Conservation (phyloP, 2,888 invertebrate species). For the Agrotis clavis region DNA sequence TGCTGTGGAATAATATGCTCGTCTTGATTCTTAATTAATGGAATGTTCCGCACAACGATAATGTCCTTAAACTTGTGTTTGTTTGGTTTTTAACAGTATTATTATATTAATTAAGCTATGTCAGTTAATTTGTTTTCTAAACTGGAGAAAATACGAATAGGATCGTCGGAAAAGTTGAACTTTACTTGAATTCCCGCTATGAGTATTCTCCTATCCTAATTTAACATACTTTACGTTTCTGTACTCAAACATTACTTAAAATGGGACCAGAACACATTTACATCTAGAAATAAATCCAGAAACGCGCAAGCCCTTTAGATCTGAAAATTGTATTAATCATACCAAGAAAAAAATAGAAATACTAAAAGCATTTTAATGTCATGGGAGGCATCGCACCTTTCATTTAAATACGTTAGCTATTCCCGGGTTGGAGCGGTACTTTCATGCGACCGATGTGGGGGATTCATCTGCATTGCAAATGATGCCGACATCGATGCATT, state of each 20-base stretch:
- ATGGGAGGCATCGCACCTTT: conserved; percentile 44
- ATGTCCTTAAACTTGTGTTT: conserved; percentile 11
- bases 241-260: neutral
- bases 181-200: neutral
- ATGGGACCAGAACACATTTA: neutral
- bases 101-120: neutral
- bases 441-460: conserved; percentile 24
- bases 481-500: conserved; percentile 54
- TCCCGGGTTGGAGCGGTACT: conserved; percentile 35
- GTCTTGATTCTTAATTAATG: conserved; percentile 64
- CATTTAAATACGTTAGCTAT: conserved; percentile 63
- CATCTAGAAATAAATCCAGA: neutral
- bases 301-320: neutral
- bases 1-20: conserved; percentile 68
- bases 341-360: conserved; percentile 32
- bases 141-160: neutral
- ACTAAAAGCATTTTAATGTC: conserved; percentile 47
- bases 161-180: neutral
- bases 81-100: conserved; percentile 8
- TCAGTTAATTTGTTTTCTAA: neutral
- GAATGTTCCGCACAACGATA: conserved; percentile 6
- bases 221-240: neutral
- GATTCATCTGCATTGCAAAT: conserved; percentile 77
- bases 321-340: conserved; percentile 11
- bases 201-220: neutral